Evolutionary conservation across 2,888 invertebrate genomes (phyloP).

Genomic region (Temnothorax unifasciatus): DNA sequence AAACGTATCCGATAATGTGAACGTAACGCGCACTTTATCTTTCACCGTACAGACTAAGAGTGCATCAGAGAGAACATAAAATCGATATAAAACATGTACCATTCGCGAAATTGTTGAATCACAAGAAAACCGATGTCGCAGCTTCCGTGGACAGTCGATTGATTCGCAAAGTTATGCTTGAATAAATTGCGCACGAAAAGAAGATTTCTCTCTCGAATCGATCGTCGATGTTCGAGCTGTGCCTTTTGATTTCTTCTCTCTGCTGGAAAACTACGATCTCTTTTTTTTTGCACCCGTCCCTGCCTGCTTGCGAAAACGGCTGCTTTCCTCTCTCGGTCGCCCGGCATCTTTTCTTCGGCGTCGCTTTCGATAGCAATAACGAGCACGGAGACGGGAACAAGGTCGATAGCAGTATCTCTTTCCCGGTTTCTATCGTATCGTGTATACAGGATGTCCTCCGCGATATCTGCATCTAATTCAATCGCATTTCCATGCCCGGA

Average conservation of each 20-base stretch:
- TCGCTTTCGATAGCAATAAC: conserved; percentile 48
- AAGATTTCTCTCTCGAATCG: conserved; percentile 62
- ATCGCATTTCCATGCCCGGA: background rate
- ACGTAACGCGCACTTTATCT: background rate
- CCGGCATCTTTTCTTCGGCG: background rate
- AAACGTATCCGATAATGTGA: conserved; percentile 3
- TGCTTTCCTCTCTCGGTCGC: conserved; percentile 8
- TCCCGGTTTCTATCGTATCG: background rate
- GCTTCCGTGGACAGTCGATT: conserved; percentile 54
- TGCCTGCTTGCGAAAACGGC: conserved; percentile 10
- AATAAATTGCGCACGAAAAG: conserved; percentile 30
- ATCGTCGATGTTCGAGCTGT: conserved; percentile 61
- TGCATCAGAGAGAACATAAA: background rate
- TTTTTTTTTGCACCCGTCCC: background rate
- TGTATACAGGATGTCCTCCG: background rate
- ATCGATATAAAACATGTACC: background rate
- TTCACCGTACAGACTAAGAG: background rate
- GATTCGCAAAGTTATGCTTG: conserved; percentile 60
- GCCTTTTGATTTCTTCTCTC: conserved; percentile 60
- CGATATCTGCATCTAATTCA: conserved; percentile 41
- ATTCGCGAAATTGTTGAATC: conserved; percentile 17
- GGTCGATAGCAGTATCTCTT: conserved; percentile 33
- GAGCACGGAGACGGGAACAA: conserved; percentile 25
- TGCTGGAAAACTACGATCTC: conserved; percentile 32
- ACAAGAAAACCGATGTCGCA: conserved; percentile 33